Percentiles rank a stretch among this genome's conserved stretches.
Conservation (phyloP, 2,797 vertebrate species). For the Hoplostethus atlanticus region DNA sequence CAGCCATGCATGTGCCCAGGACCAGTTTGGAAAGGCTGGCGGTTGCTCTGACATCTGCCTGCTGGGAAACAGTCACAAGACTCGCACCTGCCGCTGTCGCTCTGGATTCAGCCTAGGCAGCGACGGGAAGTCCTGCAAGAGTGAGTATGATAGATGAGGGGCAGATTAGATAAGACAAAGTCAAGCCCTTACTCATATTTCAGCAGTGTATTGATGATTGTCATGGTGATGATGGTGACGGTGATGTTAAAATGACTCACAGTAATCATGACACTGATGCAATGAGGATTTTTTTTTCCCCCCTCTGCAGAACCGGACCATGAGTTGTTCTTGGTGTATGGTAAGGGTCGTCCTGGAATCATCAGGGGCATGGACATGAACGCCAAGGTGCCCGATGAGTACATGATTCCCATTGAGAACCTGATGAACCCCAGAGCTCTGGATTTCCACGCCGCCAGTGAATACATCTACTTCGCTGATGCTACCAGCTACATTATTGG, state of each 20-base stretch:
- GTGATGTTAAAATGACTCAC: background rate
- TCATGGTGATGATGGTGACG: background rate
- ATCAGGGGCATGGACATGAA: constrained; percentile 98
- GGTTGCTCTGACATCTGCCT: constrained; percentile 98
- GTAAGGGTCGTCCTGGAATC: constrained; percentile 95
- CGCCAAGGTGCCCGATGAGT: constrained; percentile 93
- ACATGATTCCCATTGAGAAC: constrained; percentile 99
- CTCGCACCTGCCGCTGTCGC: constrained; percentile 95
- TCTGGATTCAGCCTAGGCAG: constrained; percentile 97
- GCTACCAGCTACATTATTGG: constrained; percentile 97
- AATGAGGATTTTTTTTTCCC: background rate
- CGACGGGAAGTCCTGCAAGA: constrained; percentile 98
- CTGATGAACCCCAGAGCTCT: constrained; percentile 96
- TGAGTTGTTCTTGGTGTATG: constrained; percentile 95
- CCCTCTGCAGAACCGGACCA: constrained; percentile 92
- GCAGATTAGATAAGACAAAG: background rate
- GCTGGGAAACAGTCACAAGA: constrained; percentile 96
- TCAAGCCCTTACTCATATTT: constrained; percentile 2
- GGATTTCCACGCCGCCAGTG: constrained; percentile 94
- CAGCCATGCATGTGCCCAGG: constrained; percentile 94
- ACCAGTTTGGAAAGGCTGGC: constrained; percentile 93
- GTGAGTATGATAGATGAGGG: constrained; percentile 83
- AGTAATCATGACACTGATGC: background rate
- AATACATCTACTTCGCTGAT: constrained; percentile 98
- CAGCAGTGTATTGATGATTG: background rate